A percentile compares a stretch with the other conserved stretches of the same genome.
phyloP scores from a whole-genome alignment of 92 coral and sea anemone genomes.

The Siderastrea siderea region DNA sequence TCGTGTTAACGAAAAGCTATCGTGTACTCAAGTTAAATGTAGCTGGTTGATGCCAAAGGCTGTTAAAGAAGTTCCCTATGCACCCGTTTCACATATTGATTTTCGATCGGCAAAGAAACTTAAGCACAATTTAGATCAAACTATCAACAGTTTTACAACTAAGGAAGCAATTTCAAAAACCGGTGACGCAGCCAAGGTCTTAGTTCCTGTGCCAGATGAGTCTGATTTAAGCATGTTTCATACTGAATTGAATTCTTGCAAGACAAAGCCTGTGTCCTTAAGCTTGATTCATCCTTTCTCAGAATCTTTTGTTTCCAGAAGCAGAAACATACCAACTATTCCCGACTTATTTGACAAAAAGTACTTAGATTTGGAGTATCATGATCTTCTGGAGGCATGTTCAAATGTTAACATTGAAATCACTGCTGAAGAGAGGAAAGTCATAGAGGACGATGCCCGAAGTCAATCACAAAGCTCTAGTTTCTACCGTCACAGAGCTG shows the following conservation, averaged over 20 bases:
- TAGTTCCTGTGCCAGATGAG: constrained; percentile 36
- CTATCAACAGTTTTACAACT: constrained; percentile 43
- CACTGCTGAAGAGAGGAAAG: constrained; percentile 52
- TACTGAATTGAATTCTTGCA: constrained; percentile 59
- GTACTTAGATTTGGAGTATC: constrained; percentile 65
- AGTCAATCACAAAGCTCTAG: too few species aligned
- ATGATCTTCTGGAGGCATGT: constrained; percentile 65
- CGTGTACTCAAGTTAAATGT: constrained; percentile 61
- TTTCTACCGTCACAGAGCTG: too few species aligned
- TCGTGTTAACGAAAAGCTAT: constrained; percentile 42
- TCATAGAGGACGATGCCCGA: too few species aligned
- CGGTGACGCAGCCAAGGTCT: constrained; percentile 19
- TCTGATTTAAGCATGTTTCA: constrained; percentile 44
- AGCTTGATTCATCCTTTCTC: constrained; percentile 73
- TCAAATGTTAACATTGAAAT: constrained; percentile 47
- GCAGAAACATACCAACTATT: constrained; percentile 58
- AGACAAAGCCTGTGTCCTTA: constrained; percentile 62
- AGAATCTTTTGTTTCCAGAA: constrained; percentile 64
- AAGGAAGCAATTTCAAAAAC: constrained; percentile 24
- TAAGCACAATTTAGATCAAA: constrained; percentile 53
- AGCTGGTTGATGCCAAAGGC: constrained; percentile 58
- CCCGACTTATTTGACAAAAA: constrained; percentile 67
- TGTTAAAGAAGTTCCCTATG: constrained; percentile 48
- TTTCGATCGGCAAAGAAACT: constrained; percentile 56
- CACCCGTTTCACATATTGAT: constrained; percentile 47